phyloP scores from a whole-genome alignment of 2,113 vertebrate genomes.

The Tragelaphus buxtoni region DNA sequence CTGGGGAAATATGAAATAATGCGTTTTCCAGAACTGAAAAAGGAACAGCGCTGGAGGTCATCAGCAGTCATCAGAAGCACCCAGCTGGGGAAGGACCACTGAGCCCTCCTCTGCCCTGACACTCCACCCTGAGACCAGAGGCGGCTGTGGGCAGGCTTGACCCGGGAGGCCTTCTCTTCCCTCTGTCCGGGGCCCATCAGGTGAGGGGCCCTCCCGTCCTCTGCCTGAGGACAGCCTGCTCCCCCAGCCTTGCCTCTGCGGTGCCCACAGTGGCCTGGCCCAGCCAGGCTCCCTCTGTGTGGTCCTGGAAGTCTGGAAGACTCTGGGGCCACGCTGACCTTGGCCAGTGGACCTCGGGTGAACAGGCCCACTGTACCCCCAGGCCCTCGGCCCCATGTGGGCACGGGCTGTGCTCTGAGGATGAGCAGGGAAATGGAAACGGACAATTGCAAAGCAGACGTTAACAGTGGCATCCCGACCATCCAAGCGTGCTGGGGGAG shows the following conservation, averaged over 20 bases:
- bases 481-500: rapidly evolving
- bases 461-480: background rate
- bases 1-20: background rate
- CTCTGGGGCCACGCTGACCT: rapidly evolving
- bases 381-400: too few relatives aligned
- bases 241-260: background rate
- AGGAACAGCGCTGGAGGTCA: background rate
- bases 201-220: background rate
- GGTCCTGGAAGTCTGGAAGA: background rate
- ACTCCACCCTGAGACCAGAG: background rate
- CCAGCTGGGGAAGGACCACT: background rate
- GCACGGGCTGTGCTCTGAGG: background rate
- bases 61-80: background rate
- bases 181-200: rapidly evolving
- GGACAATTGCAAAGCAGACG: background rate
- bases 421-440: background rate
- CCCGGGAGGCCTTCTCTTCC: background rate
- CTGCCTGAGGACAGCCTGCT: background rate
- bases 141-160: background rate
- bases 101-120: background rate
- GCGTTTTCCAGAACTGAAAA: rapidly evolving
- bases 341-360: too few relatives aligned
- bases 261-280: too few relatives aligned
- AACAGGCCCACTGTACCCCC: rapidly evolving
- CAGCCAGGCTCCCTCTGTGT: background rate